phyloP scores from a whole-genome alignment of 2,888 invertebrate genomes.

The Mesorhabditis belari region DNA sequence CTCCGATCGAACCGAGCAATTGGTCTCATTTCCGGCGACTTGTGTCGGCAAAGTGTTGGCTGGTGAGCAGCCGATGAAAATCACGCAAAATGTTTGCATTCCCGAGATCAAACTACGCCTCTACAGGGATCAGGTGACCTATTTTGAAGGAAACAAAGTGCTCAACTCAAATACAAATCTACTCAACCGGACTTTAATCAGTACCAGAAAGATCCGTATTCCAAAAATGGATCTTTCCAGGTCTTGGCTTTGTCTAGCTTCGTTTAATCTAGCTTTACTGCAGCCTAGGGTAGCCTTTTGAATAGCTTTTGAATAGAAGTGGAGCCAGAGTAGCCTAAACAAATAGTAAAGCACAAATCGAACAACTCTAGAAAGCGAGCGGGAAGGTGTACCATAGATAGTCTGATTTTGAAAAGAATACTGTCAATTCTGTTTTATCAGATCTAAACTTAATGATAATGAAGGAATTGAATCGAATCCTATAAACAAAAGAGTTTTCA shows the following conservation, averaged over 20 bases:
- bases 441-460: neutral
- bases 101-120: constrained; percentile 45
- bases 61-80: constrained; percentile 49
- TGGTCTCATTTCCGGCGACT: constrained; percentile 31
- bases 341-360: too few species aligned
- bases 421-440: too few species aligned
- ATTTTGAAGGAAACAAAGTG: constrained; percentile 1
- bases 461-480: neutral
- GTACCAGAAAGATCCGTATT: constrained; percentile 10
- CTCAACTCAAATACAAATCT: constrained; percentile 7
- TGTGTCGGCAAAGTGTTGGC: constrained; percentile 42
- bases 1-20: constrained; percentile 14
- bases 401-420: too few species aligned
- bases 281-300: neutral
- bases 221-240: constrained; percentile 4
- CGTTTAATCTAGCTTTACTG: too few species aligned
- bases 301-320: neutral
- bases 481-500: too few species aligned
- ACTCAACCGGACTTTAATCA: constrained; percentile 5
- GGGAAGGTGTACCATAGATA: too few species aligned
- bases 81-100: constrained; percentile 44
- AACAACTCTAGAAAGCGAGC: too few species aligned
- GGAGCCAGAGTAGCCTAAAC: neutral
- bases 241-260: neutral
- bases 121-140: constrained; percentile 48